Percentiles rank a stretch among this genome's conserved stretches.
These are phyloP conservation scores for Menidia menidia DNA, from an alignment of 2,797 vertebrate species.

Conservation along the genomic window DNA sequence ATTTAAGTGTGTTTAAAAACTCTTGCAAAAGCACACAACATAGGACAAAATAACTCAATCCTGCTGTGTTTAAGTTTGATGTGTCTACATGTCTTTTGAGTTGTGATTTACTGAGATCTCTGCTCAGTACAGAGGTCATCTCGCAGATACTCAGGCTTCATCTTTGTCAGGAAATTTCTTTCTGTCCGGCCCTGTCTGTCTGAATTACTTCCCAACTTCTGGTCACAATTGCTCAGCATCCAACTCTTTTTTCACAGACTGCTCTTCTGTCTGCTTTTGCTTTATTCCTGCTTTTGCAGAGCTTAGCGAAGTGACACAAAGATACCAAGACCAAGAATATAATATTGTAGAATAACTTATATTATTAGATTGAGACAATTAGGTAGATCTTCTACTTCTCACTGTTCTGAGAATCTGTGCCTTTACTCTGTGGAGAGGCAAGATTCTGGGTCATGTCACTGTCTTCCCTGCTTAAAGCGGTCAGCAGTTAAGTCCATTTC, in stretches of 20 bases:
- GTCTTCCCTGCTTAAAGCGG: slow-evolving; percentile 30
- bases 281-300: slow-evolving; percentile 8
- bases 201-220: slow-evolving; percentile 25
- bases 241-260: slow-evolving; percentile 2
- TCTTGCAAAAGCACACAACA: background rate
- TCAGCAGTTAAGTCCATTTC: slow-evolving; percentile 38
- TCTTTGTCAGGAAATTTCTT: slow-evolving; percentile 29
- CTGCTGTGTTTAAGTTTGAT: background rate
- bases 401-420: slow-evolving; percentile 8
- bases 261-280: background rate
- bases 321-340: slow-evolving; percentile 1
- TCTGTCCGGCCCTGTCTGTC: slow-evolving; percentile 16
- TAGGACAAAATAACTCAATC: background rate
- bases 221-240: slow-evolving; percentile 5
- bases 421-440: slow-evolving; percentile 25
- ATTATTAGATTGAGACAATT: background rate
- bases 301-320: slow-evolving; percentile 4
- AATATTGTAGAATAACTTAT: slow-evolving; percentile 8
- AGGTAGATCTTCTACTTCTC: background rate
- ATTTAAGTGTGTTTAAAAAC: background rate
- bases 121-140: slow-evolving; percentile 9
- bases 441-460: slow-evolving; percentile 44
- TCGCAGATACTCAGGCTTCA: slow-evolving; percentile 26
- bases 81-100: background rate
- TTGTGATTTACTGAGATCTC: background rate